These are phyloP conservation scores for Cromileptes altivelis DNA, from an alignment of 2,113 vertebrate genomes.

Conservation along the genomic window DNA sequence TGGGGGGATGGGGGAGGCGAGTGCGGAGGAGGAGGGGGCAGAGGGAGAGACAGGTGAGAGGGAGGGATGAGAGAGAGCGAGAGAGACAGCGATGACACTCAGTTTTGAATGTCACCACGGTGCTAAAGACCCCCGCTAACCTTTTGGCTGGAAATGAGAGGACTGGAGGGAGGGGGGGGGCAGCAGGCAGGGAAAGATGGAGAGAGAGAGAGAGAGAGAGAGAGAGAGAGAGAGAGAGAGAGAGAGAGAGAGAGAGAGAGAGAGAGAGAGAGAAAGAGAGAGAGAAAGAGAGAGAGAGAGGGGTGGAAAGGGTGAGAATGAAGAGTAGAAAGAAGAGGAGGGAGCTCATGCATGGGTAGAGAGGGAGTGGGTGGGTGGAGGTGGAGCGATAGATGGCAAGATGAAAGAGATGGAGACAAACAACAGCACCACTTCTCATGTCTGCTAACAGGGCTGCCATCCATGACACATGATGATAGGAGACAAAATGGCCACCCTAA, in stretches of 20 bases:
- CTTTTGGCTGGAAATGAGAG: conserved; percentile 77
- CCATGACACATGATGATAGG: conserved; percentile 67
- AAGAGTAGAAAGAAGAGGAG: conserved; percentile 49
- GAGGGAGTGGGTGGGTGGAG: conserved; percentile 47
- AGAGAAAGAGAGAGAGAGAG: conserved; percentile 43
- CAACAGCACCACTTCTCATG: conserved; percentile 67
- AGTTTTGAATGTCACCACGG: conserved; percentile 78
- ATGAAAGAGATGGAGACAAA: conserved; percentile 76
- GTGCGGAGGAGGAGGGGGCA: conserved; percentile 30
- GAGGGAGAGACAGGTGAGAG: conserved; percentile 67
- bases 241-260: conserved; percentile 5
- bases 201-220: neutral
- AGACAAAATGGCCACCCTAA: conserved; percentile 81
- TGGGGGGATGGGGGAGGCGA: conserved; percentile 56
- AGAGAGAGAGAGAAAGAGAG: conserved; percentile 44
- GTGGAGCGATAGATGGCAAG: conserved; percentile 67
- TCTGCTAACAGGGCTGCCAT: conserved; percentile 59
- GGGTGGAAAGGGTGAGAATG: conserved; percentile 60
- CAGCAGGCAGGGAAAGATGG: neutral
- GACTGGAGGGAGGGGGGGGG: conserved; percentile 5
- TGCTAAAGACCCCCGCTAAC: conserved; percentile 80
- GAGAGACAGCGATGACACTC: conserved; percentile 75
- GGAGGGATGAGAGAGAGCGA: conserved; percentile 47
- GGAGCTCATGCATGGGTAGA: conserved; percentile 44
- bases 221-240: conserved; percentile 27